Evolutionary conservation across 1,140 invertebrate genomes (phyloP).

Genomic region (Mizuhopecten yessoensis): DNA sequence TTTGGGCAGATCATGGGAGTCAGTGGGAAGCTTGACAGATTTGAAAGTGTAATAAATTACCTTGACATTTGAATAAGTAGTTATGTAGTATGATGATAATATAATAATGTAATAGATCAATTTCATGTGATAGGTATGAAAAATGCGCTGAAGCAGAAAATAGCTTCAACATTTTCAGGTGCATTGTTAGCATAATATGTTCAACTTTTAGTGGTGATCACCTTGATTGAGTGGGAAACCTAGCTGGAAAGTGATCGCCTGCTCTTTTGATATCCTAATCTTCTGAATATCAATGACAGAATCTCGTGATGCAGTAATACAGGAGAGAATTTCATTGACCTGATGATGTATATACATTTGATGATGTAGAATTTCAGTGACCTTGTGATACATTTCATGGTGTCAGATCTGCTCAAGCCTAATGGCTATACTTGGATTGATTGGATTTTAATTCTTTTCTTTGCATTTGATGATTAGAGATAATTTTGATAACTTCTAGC

Average conservation of each 20-base stretch:
- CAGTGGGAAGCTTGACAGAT: not conserved
- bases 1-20: constrained; percentile 3
- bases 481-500: not conserved
- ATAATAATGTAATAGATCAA: constrained; percentile 22
- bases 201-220: not conserved
- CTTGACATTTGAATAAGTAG: not conserved
- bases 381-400: not conserved
- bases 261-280: not conserved
- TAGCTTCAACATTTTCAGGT: too few relatives aligned
- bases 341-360: not conserved
- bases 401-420: not conserved
- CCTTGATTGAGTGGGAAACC: not conserved
- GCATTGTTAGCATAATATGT: not conserved
- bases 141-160: not conserved
- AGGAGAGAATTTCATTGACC: not conserved
- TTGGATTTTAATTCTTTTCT: constrained; percentile 20
- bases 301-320: not conserved
- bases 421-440: constrained; percentile 28
- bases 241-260: not conserved
- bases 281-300: not conserved
- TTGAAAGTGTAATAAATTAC: not conserved
- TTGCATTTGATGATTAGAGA: not conserved
- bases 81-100: not conserved
- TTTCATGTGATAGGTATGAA: not conserved
- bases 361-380: not conserved